Evolutionary conservation across 2,113 vertebrate species (phyloP), one percentile per base, ranked within the genome.

Genomic region (Labrus mixtus): DNA sequence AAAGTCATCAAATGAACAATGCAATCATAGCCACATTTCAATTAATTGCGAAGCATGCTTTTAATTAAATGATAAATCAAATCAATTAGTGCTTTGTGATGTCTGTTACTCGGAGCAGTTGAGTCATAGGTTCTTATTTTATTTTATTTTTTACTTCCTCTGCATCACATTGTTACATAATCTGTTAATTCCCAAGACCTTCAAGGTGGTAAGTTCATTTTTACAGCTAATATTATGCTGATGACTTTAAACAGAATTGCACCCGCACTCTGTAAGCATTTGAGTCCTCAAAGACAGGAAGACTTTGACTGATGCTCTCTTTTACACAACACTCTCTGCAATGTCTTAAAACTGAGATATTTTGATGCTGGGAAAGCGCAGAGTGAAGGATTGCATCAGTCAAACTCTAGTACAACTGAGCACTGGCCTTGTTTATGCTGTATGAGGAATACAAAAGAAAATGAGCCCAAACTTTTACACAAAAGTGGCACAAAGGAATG

Each of bases 161-260:
- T 73, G 59, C 59, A 76, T 67, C 45, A 58, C 66, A 67, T 59
- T 36, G 74, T 82, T 62, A 63, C 41, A 69, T 73, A 75, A 75
- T 46, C n/a, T 68, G 46, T 79, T 79, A 71, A 73, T 83, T 84
- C 80, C 82, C 83, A 91, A 93, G 92, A 92, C 75, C 90, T 90
- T 67, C 88, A 64, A 77, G 81, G 87, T 92, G 93, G 93, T 91
- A 91, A 94, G 92, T 91, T 81, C 65, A 64, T 77, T 83, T 83
- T 82, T 85, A 36, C 54, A 60, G 73, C 48, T 64, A 77, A n/a
- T 43, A 4, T 73, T 67, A 25, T 55, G 41, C 57, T 16, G 12
- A 60, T 77, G 13, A 22, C 51, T 61, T 60, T n/a, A n/a, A 50
- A 74, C 29, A 23, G 19, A 71, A 54, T 23, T 45, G 68, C 85